Conservation (phyloP, 2,888 invertebrate genomes). For the Hedychridium roseum region DNA sequence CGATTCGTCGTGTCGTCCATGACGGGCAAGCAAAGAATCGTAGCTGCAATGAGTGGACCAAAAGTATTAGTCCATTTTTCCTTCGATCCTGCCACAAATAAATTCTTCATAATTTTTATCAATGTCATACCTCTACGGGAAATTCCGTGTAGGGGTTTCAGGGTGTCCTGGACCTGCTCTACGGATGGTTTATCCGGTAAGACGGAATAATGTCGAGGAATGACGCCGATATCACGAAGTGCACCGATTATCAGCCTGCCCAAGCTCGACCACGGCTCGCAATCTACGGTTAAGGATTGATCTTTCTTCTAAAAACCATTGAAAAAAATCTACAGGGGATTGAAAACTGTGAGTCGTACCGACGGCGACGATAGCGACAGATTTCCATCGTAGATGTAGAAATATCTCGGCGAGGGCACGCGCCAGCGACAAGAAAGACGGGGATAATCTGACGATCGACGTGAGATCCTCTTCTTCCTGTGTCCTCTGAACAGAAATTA, state of each 20-base stretch:
- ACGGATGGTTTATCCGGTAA: slow-evolving; percentile 60
- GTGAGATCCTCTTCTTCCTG: slow-evolving; percentile 18
- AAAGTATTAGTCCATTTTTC: too few relatives aligned
- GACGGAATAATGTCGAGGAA: slow-evolving; percentile 66
- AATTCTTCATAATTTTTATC: too few relatives aligned
- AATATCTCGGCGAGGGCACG: slow-evolving; percentile 65
- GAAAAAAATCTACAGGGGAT: slow-evolving; percentile 65
- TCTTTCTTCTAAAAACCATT: neutral
- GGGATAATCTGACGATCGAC: slow-evolving; percentile 53
- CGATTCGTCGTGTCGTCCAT: slow-evolving; percentile 52
- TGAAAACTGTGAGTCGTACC: slow-evolving; percentile 65
- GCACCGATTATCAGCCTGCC: slow-evolving; percentile 65
- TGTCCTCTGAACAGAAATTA: neutral
- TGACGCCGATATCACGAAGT: slow-evolving; percentile 65
- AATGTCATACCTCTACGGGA: slow-evolving; percentile 65
- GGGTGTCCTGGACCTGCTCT: slow-evolving; percentile 60
- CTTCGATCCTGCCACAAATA: too few relatives aligned
- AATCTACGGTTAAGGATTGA: slow-evolving; percentile 55
- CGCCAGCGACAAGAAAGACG: slow-evolving; percentile 65
- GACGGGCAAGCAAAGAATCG: slow-evolving; percentile 67
- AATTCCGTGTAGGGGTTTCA: slow-evolving; percentile 62
- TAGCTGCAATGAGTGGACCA: slow-evolving; percentile 59
- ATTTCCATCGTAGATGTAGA: slow-evolving; percentile 67
- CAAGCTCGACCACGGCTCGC: slow-evolving; percentile 68
- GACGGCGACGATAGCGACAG: slow-evolving; percentile 66